Conservation (phyloP, 2,113 vertebrate species). For the Pollachius pollachius region DNA sequence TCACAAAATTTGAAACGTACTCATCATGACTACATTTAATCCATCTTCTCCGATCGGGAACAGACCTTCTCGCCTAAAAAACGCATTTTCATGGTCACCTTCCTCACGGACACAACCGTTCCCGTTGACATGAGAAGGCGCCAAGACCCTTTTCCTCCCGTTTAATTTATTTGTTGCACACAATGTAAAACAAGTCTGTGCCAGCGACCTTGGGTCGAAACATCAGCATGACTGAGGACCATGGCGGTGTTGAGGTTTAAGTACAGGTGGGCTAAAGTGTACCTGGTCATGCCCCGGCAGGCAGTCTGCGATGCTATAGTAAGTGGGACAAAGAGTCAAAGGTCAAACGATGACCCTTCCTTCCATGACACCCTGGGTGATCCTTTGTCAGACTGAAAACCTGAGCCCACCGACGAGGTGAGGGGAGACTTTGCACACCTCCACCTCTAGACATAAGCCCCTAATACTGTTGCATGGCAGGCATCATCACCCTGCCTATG, state of each 20-base stretch:
- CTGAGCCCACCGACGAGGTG: constrained; percentile 5
- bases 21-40: constrained; percentile 25
- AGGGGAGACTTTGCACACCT: constrained; percentile 1
- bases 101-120: constrained; percentile 28
- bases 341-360: too few relatives aligned
- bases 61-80: constrained; percentile 20
- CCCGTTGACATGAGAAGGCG: neutral
- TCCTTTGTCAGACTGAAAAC: constrained; percentile 2
- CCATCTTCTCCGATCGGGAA: constrained; percentile 31
- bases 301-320: too few relatives aligned
- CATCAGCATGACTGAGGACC: too few relatives aligned
- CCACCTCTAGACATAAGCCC: constrained; percentile 21
- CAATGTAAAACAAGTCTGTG: too few relatives aligned
- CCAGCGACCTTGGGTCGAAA: too few relatives aligned
- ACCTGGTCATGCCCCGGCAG: too few relatives aligned
- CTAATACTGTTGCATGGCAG: constrained; percentile 16
- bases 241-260: too few relatives aligned
- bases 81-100: constrained; percentile 18
- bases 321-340: too few relatives aligned
- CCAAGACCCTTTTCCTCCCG: too few relatives aligned
- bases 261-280: too few relatives aligned
- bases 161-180: too few relatives aligned
- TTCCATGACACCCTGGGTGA: too few relatives aligned
- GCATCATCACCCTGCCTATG: constrained; percentile 39
- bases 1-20: constrained; percentile 28